phyloP scores from a whole-genome alignment of 2,113 vertebrate species.

The Cygnus atratus region DNA sequence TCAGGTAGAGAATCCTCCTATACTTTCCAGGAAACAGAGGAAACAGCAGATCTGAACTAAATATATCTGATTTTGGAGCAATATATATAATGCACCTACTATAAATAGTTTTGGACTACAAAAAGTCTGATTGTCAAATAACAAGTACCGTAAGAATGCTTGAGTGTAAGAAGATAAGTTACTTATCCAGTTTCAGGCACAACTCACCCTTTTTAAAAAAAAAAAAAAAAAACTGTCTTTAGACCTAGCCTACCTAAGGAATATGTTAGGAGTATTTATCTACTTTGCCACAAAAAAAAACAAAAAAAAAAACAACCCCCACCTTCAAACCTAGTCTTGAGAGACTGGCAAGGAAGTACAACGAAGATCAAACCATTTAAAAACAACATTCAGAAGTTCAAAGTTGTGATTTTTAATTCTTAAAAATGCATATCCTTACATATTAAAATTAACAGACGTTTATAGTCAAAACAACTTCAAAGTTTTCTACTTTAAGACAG shows the following conservation, averaged over 20 bases:
- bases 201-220: background rate
- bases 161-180: background rate
- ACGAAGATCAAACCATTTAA: background rate
- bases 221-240: background rate
- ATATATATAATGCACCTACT: background rate
- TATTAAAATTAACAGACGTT: background rate
- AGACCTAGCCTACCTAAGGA: background rate
- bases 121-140: background rate
- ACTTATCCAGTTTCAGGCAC: background rate
- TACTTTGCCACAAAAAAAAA: background rate
- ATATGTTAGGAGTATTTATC: background rate
- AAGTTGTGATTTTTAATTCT: background rate
- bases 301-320: background rate
- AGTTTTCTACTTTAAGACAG: background rate
- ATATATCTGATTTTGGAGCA: background rate
- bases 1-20: background rate
- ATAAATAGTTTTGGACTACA: background rate
- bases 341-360: background rate
- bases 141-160: background rate
- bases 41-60: background rate
- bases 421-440: background rate
- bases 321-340: background rate
- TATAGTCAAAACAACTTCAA: background rate
- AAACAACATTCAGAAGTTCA: background rate
- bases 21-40: background rate